These are phyloP conservation scores for Diaperis boleti DNA, from an alignment of 2,888 invertebrate species.

Conservation along the genomic window DNA sequence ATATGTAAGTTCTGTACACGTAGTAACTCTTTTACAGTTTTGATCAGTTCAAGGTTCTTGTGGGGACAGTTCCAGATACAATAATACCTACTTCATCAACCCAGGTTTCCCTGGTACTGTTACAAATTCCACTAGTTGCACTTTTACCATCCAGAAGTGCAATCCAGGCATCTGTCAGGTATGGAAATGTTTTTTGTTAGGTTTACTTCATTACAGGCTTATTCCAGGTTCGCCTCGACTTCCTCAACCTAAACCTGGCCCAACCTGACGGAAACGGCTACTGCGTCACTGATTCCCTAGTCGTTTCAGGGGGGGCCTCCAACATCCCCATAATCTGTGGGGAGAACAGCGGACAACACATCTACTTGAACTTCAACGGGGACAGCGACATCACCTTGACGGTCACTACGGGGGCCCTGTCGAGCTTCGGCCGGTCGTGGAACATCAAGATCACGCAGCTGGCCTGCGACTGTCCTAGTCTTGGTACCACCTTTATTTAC, in stretches of 20 bases:
- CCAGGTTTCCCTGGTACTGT: constrained; percentile 80
- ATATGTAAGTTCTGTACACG: constrained; percentile 72
- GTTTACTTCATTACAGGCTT: background rate
- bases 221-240: constrained; percentile 80
- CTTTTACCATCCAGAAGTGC: constrained; percentile 78
- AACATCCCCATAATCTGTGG: constrained; percentile 84
- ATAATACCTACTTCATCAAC: constrained; percentile 88
- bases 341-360: constrained; percentile 83
- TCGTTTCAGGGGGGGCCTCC: constrained; percentile 78
- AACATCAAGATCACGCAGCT: constrained; percentile 81
- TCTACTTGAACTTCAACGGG: constrained; percentile 81
- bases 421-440: constrained; percentile 77
- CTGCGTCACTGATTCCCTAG: constrained; percentile 78
- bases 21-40: background rate
- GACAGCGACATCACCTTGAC: constrained; percentile 76
- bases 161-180: constrained; percentile 79
- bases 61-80: constrained; percentile 76
- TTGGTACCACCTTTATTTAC: constrained; percentile 66
- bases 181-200: constrained; percentile 25
- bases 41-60: constrained; percentile 78
- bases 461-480: constrained; percentile 77
- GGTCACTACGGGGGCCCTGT: constrained; percentile 73
- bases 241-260: constrained; percentile 77
- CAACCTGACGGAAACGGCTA: constrained; percentile 81
- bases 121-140: constrained; percentile 77